These are phyloP conservation scores for Conops quadrifasciatus DNA, from an alignment of 2,888 invertebrate genomes.

Conservation along the genomic window DNA sequence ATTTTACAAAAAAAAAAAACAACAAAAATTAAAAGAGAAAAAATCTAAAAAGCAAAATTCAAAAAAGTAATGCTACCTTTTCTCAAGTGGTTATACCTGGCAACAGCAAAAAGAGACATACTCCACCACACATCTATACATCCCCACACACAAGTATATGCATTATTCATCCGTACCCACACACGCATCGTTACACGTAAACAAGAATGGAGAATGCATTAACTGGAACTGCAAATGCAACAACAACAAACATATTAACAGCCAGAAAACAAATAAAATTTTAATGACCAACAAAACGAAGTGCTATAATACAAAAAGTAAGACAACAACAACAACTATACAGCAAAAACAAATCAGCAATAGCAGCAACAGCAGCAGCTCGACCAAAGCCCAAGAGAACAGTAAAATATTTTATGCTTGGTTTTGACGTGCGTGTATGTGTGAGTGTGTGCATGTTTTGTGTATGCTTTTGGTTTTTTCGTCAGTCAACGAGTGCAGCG, in stretches of 20 bases:
- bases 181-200: neutral
- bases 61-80: neutral
- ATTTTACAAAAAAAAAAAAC: conserved; percentile 43
- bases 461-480: neutral
- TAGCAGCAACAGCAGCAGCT: neutral
- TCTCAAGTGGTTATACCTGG: conserved; percentile 5
- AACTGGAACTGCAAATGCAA: conserved; percentile 12
- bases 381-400: no score
- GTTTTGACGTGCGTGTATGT: no score
- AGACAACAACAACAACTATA: conserved; percentile 1
- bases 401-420: no score
- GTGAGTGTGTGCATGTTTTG: no score
- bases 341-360: neutral
- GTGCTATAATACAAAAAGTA: neutral
- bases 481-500: neutral
- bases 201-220: conserved; percentile 1
- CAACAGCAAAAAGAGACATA: conserved; percentile 5
- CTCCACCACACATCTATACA: neutral
- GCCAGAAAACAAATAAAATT: neutral
- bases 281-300: conserved; percentile 1
- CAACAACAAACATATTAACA: conserved; percentile 5
- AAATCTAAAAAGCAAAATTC: neutral
- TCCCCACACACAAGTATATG: neutral
- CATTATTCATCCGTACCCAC: neutral
- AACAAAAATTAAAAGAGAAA: conserved; percentile 15